Evolutionary conservation across 2,888 invertebrate species (phyloP), one percentile per base, ranked within the genome.

Genomic region (Hyles lineata): DNA sequence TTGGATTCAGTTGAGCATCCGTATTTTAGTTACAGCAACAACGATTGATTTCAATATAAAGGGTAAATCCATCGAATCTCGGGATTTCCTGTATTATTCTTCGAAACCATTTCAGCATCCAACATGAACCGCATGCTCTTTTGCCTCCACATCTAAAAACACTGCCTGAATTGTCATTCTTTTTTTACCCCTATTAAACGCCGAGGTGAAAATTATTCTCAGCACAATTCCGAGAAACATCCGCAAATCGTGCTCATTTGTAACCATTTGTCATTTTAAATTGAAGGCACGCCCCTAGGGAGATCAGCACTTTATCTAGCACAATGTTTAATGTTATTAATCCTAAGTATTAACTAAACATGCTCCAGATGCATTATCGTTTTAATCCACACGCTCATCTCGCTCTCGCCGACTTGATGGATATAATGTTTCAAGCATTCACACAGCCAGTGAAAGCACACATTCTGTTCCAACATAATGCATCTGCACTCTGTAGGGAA

Each of bases 361-460:
- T 69, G 59, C 58, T 58, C 69, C 69, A 73, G 61, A 60, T 73
- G 55, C 32, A 60, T 72, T 72, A 77, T 74, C 73, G 67, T 21
- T 58, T 60, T 75, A 78, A 78, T 79, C 74, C 76, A 58, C 72
- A 23, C 35, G 61, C 78, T 77, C 84, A 85, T 86, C 86, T 85
- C 78, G 76, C 77, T 82, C 79, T 78, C 79, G 76, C 81, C 81
- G 77, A 78, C 79, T 77, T 79, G 82, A 88, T 87, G 86, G 88
- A 91, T 91, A 89, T 93, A 87, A 85, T 85, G 88, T 93, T 92
- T 89, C 93, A 83, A 85, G 86, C 88, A 87, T 90, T 89, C 88
- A 89, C 84, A 85, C 84, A 81, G 84, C 76, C 84, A 90, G 92
- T 89, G 93, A 93, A 93, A 94, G 93, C 93, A 90, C 90, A 92